Conservation (phyloP, 1,140 invertebrate species). For the Oreohelix idahoensis region DNA sequence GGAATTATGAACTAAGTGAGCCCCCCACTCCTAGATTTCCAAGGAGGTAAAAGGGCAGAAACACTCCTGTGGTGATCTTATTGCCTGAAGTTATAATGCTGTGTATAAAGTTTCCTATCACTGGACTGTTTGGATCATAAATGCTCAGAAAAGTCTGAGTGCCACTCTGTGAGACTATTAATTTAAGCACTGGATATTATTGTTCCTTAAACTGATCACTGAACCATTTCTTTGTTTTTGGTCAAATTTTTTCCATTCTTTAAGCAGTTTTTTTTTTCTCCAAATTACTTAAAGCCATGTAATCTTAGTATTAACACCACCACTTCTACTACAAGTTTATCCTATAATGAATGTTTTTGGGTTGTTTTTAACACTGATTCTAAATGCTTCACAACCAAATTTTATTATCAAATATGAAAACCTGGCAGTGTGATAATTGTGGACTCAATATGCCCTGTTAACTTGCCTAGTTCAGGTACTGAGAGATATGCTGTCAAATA, state of each 20-base stretch:
- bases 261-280: conserved; percentile 43
- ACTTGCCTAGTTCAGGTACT: background rate
- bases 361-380: background rate
- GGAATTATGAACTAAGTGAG: too few species aligned
- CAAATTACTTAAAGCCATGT: conserved; percentile 45
- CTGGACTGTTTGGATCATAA: too few species aligned
- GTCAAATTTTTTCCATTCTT: too few species aligned
- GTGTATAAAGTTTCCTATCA: too few species aligned
- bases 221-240: background rate
- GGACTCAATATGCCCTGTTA: background rate
- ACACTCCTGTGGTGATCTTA: too few species aligned
- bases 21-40: too few species aligned
- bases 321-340: background rate
- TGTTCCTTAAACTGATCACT: background rate
- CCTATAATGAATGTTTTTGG: background rate
- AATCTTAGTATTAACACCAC: conserved; percentile 21
- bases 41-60: too few species aligned
- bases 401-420: background rate
- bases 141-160: too few species aligned
- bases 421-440: background rate
- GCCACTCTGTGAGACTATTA: too few species aligned
- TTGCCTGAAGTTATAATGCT: too few species aligned
- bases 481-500: background rate
- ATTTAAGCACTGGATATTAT: too few species aligned
- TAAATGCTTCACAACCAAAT: background rate